Conservation (phyloP, 2,888 invertebrate species). For the Archips xylosteana region DNA sequence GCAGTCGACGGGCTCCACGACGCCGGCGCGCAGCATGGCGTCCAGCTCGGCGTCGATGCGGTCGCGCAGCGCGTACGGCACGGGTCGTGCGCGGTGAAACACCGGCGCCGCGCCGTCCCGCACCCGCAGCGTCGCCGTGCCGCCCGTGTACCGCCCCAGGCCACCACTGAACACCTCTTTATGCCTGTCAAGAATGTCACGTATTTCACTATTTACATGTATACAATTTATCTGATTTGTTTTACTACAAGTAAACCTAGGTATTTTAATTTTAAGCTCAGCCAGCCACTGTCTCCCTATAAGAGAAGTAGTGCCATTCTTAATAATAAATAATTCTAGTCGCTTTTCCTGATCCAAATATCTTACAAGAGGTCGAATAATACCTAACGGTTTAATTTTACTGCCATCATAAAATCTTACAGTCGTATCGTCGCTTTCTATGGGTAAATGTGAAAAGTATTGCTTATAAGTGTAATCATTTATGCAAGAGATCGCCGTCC, state of each 20-base stretch:
- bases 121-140: conserved; percentile 1
- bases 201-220: neutral
- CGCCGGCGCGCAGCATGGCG: too few species aligned
- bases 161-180: conserved; percentile 3
- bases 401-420: conserved; percentile 11
- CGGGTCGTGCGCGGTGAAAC: too few species aligned
- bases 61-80: too few species aligned
- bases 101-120: neutral
- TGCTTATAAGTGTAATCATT: neutral
- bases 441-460: neutral
- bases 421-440: neutral
- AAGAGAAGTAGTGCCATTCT: neutral
- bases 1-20: neutral
- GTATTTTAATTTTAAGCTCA: neutral
- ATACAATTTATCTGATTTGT: neutral
- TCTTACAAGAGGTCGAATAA: neutral
- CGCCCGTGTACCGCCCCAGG: conserved; percentile 13
- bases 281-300: conserved; percentile 13
- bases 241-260: neutral
- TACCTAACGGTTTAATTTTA: conserved; percentile 8
- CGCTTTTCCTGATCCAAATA: neutral
- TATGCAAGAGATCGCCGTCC: conserved; percentile 15
- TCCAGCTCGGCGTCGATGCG: too few species aligned
- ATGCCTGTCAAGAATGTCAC: neutral
- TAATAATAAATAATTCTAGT: conserved; percentile 11